Evolutionary conservation across 2,888 invertebrate species (phyloP), one percentile per base, ranked within the genome.

Genomic region (Linyphia triangularis): DNA sequence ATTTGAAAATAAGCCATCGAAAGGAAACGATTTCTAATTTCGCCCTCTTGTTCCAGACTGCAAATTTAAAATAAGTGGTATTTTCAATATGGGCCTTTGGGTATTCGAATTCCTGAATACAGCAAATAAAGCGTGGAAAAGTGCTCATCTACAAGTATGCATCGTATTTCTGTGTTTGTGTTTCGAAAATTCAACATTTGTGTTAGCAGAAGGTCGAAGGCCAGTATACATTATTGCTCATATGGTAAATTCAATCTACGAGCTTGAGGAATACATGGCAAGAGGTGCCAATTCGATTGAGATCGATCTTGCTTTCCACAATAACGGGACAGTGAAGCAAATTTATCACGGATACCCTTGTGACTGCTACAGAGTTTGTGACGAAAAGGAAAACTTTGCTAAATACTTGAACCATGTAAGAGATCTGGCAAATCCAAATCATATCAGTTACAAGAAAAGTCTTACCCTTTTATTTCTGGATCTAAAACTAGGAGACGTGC

Each of bases 401-500:
- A 61, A 70, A 10, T 90, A 88, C 69, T 40, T 90, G 6, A 85
- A 82, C 22, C 63, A 88, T 30, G 26, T 88, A 6, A 33, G 81
- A 61, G 81, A 85, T 30, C 43, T 89, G 26, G 33, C 57, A n/a
- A 77, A 75, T 70, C 85, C 89, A 1, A 63, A 72, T 37, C 33
- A 70, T 65, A 28, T 43, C 1, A 75, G 61, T 22, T 90, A 84
- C 43, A 72, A 85, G 19, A 85, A 86, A 40, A 77, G 90, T 57
- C 73, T 91, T 19, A 81, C 90, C 4, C 72, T 91, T 9, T 59
- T 91, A 10, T 90, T 91, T 81, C 69, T 91, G 9, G 91, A 91
- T 59, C 57, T 91, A 19, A 91, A 91, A 72, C n/a, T 91, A 4
- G 81, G 85, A 2, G 78, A 86, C 10, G 70, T 91, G 2, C 57